phyloP scores from a whole-genome alignment of 1,140 invertebrate species.

The Drosophila dunni region DNA sequence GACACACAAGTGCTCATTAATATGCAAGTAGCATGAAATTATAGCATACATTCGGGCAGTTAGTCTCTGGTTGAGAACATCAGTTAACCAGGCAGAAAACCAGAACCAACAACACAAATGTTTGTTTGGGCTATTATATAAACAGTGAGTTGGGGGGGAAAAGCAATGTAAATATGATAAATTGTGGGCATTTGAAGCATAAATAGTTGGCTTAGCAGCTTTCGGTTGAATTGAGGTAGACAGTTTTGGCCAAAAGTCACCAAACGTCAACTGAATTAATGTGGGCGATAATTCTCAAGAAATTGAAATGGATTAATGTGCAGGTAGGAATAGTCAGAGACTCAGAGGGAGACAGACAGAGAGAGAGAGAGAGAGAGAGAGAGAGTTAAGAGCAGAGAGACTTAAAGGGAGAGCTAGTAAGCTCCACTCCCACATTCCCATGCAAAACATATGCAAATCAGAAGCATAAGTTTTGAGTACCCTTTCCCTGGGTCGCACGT shows the following conservation, averaged over 20 bases:
- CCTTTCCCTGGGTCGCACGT: slow-evolving; percentile 3
- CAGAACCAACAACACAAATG: slow-evolving; percentile 34
- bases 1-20: slow-evolving; percentile 47
- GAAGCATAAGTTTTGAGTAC: slow-evolving; percentile 51
- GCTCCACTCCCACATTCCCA: slow-evolving; percentile 22
- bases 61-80: neutral
- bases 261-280: slow-evolving; percentile 33
- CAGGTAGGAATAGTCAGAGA: neutral
- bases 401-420: neutral
- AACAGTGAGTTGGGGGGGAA: slow-evolving; percentile 29
- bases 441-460: slow-evolving; percentile 67
- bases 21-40: slow-evolving; percentile 52
- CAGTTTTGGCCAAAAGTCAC: slow-evolving; percentile 27
- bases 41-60: slow-evolving; percentile 24
- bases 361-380: neutral
- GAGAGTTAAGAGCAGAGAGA: neutral
- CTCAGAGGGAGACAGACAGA: neutral
- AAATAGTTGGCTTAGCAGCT: slow-evolving; percentile 46
- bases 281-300: slow-evolving; percentile 26
- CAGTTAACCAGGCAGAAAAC: slow-evolving; percentile 18
- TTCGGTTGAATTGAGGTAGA: slow-evolving; percentile 1
- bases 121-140: slow-evolving; percentile 69
- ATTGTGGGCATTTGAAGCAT: slow-evolving; percentile 58
- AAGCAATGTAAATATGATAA: slow-evolving; percentile 60
- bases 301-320: slow-evolving; percentile 39